Evolutionary conservation across 2,797 vertebrate genomes (phyloP), one percentile per base, ranked within the genome.

Genomic region (Cynodonichthys magdalenae): DNA sequence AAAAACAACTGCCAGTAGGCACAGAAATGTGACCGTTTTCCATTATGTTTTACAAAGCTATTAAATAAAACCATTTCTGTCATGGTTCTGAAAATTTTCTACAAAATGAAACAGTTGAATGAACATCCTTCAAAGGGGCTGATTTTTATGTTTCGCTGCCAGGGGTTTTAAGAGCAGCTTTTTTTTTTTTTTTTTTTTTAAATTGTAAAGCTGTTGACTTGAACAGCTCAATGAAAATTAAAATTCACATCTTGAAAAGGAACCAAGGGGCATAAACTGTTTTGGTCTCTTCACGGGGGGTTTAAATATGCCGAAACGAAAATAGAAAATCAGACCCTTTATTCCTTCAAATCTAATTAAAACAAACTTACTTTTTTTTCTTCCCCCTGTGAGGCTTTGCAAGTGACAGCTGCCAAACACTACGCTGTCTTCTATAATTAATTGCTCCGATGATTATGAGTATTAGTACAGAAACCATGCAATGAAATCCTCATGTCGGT

Each of bases 401-500:
- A 67, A 60, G 18, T 58, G 64, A 58, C 59, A 74, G 57, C 1
- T 71, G 63, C 61, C 59, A 54, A 46, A 55, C 17, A 14, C 54
- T 44, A 27, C 42, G 44, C 15, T 67, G 64, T 65, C 63, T 18
- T 57, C 64, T 71, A 18, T 61, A 65, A 79, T 76, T 79, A 75
- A 79, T 65, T 59, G 31, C 66, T 66, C 7, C 44, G 68, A 77
- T 76, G 62, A 77, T 70, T 68, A 53, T 48, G 61, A 74, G 66
- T 18, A 48, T 62, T 65, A 39, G 28, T 45, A n/a, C 41, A 51
- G 53, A 68, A 24, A 31, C 66, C 66, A 70, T 66, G 63, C 84
- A 80, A 69, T 42, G 56, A 75, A 63, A 53, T 61, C 74, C 60
- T 74, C 57, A 61, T 75, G 61, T 36, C 66, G 60, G 20, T 17